Percentiles rank a stretch among this genome's conserved stretches.
phyloP scores from a whole-genome alignment of 2,888 invertebrate genomes.

The Rhaphigaster nebulosa region DNA sequence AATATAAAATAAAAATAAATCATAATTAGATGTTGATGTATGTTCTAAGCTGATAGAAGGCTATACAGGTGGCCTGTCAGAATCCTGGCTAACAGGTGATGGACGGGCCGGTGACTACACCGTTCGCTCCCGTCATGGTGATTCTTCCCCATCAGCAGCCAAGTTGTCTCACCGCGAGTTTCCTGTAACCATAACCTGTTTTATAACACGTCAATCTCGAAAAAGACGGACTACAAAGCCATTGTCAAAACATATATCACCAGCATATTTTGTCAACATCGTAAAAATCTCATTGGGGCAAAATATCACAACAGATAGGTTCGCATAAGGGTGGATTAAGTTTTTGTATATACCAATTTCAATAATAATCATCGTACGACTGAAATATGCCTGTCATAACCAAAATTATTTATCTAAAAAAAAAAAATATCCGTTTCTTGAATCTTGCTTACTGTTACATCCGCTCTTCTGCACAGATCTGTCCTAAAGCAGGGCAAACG shows the following conservation, averaged over 20 bases:
- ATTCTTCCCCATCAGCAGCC: constrained; percentile 38
- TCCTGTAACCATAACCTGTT: constrained; percentile 12
- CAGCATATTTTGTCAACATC: neutral
- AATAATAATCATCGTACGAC: too few species aligned
- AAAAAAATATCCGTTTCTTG: too few species aligned
- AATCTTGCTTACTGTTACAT: too few species aligned
- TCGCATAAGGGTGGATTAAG: too few species aligned
- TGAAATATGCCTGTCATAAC: too few species aligned
- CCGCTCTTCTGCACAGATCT: too few species aligned
- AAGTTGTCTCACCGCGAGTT: constrained; percentile 45
- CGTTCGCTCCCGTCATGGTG: constrained; percentile 31
- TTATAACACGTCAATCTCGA: neutral
- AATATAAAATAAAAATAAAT: constrained; percentile 20
- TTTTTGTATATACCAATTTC: too few species aligned
- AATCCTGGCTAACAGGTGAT: constrained; percentile 47
- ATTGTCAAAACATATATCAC: neutral
- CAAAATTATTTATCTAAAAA: too few species aligned
- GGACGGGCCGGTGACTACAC: constrained; percentile 38
- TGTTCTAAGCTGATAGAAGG: constrained; percentile 31
- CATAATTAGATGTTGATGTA: constrained; percentile 9
- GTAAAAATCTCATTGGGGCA: neutral
- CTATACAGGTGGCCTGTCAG: constrained; percentile 28
- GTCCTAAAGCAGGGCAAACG: too few species aligned
- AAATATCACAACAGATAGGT: neutral
- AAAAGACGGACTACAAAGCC: neutral